Conservation (phyloP, 2,797 vertebrate species). For the Threskiornis aethiopicus region DNA sequence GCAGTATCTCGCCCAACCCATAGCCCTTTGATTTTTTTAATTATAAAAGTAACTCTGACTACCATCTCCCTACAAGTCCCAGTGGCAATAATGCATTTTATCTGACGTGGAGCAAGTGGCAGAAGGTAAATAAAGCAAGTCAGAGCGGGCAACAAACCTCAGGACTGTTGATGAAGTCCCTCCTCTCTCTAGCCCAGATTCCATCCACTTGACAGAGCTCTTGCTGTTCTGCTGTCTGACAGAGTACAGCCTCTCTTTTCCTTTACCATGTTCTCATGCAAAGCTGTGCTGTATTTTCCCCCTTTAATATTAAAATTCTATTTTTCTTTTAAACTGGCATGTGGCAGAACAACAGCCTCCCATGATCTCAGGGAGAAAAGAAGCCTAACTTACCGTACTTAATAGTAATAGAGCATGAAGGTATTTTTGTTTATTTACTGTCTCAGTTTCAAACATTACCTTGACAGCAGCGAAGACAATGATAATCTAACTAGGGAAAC, state of each 20-base stretch:
- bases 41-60: not conserved
- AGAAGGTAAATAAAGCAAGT: not conserved
- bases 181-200: not conserved
- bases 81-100: not conserved
- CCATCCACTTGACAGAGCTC: not conserved
- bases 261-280: not conserved
- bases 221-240: not conserved
- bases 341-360: not conserved
- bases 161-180: not conserved
- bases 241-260: not conserved
- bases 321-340: not conserved
- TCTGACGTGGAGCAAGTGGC: not conserved
- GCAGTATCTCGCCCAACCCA: not conserved
- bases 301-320: not conserved
- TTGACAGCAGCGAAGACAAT: not conserved
- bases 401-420: not conserved
- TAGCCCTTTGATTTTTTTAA: not conserved
- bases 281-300: not conserved
- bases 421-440: not conserved
- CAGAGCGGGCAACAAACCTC: not conserved
- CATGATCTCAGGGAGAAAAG: not conserved
- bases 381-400: not conserved
- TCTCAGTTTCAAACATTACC: not conserved
- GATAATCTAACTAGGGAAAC: not conserved
- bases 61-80: not conserved